Percentiles rank a stretch among this genome's conserved stretches.
Conservation (phyloP, 2,113 vertebrate genomes). For the Gallinago media region DNA sequence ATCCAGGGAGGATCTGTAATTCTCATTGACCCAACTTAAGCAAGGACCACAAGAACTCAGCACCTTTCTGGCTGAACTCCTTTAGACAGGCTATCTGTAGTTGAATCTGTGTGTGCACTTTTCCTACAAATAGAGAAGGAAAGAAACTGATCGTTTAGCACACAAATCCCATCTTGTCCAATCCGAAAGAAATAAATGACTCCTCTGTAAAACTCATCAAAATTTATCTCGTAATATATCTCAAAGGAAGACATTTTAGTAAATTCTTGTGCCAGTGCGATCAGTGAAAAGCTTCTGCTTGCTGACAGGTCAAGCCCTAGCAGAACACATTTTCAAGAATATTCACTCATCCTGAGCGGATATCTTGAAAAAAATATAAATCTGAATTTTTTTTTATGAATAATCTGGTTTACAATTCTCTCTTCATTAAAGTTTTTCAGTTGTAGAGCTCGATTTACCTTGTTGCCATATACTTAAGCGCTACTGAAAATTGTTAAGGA, state of each 20-base stretch:
- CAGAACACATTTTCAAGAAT: neutral
- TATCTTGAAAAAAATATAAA: neutral
- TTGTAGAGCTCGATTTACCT: neutral
- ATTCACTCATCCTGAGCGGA: neutral
- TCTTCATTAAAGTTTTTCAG: neutral
- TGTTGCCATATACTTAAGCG: neutral
- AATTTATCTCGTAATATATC: neutral
- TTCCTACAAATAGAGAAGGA: neutral
- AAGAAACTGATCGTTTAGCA: neutral
- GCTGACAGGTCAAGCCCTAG: neutral
- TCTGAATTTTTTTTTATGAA: neutral
- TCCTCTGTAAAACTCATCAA: neutral
- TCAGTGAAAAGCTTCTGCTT: neutral
- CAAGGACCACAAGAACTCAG: neutral
- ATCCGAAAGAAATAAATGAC: neutral
- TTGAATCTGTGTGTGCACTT: neutral
- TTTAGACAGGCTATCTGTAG: neutral
- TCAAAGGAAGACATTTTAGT: neutral
- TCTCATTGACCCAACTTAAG: neutral
- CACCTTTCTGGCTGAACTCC: neutral
- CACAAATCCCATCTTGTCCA: neutral
- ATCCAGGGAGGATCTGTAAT: slow-evolving; percentile 13
- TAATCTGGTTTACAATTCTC: neutral
- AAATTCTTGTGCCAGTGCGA: neutral
- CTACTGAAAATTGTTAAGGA: neutral